A percentile compares a stretch with the other conserved stretches of the same genome.
Conservation (phyloP, 2,888 invertebrate genomes). For the Campaea margaritaria region DNA sequence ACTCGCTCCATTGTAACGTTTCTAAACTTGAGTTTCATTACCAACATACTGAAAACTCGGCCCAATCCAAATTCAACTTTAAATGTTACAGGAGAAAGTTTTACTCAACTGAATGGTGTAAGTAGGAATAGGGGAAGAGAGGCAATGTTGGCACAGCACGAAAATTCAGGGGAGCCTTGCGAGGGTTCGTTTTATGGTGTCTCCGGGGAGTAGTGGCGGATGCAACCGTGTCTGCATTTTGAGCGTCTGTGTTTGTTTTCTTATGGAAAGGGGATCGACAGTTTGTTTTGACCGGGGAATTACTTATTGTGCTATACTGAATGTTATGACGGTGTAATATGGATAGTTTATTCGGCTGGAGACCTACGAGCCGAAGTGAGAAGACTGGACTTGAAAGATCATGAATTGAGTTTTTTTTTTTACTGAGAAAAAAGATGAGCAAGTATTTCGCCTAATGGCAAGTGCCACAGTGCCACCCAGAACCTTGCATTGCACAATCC, state of each 20-base stretch:
- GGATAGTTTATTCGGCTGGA: no score
- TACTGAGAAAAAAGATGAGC: no score
- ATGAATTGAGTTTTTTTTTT: no score
- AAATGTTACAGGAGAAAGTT: conserved; percentile 17
- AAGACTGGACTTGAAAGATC: no score
- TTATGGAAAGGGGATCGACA: conserved; percentile 41
- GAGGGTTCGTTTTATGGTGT: conserved; percentile 58
- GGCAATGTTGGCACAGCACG: conserved; percentile 57
- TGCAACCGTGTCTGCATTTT: conserved; percentile 67
- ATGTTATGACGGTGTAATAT: background rate
- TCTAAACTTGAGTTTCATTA: conserved; percentile 40
- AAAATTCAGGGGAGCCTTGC: conserved; percentile 63
- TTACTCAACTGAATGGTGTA: conserved; percentile 1
- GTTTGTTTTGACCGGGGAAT: conserved; percentile 46
- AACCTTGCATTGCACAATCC: no score
- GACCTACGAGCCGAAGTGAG: no score
- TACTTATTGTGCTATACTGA: conserved; percentile 18
- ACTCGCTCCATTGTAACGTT: conserved; percentile 73
- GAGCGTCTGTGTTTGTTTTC: conserved; percentile 62
- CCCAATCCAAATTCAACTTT: conserved; percentile 31
- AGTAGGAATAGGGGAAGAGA: conserved; percentile 41
- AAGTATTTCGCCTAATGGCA: no score
- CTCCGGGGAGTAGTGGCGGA: conserved; percentile 64
- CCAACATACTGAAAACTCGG: conserved; percentile 5
- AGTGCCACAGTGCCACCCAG: no score